Evolutionary conservation across 64 coral and sea anemone species (phyloP).

Genomic region (Actinia tenebrosa): DNA sequence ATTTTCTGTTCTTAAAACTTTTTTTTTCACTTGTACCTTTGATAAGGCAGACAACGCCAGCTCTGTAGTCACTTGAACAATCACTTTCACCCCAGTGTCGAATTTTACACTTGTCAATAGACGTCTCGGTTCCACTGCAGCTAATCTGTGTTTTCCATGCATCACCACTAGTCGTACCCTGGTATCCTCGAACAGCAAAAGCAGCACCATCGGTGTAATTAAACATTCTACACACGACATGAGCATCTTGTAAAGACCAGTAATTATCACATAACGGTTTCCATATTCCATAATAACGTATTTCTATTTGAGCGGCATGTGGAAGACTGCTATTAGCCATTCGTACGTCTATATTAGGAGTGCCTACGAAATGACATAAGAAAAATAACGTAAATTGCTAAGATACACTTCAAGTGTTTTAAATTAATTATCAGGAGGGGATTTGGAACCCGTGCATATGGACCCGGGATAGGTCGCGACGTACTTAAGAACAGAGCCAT

Average conservation of each 20-base stretch:
- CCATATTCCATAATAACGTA: constrained; percentile 35
- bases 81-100: neutral
- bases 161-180: neutral
- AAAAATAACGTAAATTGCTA: too few species aligned
- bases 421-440: too few species aligned
- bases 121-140: neutral
- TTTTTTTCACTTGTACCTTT: too few species aligned
- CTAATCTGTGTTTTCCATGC: neutral
- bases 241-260: constrained; percentile 17
- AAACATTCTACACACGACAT: constrained; percentile 44
- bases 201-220: neutral
- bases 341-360: neutral
- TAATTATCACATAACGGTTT: constrained; percentile 34
- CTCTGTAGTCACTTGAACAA: neutral
- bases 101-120: neutral
- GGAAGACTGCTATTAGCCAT: constrained; percentile 10
- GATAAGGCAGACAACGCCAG: neutral
- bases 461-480: too few species aligned
- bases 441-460: too few species aligned
- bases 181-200: neutral
- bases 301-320: constrained; percentile 35
- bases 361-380: neutral
- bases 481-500: too few species aligned
- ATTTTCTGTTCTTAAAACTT: too few species aligned
- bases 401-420: too few species aligned